These are phyloP conservation scores for Spea multiplicata DNA, from an alignment of 2,113 vertebrate genomes.

Conservation along the genomic window DNA sequence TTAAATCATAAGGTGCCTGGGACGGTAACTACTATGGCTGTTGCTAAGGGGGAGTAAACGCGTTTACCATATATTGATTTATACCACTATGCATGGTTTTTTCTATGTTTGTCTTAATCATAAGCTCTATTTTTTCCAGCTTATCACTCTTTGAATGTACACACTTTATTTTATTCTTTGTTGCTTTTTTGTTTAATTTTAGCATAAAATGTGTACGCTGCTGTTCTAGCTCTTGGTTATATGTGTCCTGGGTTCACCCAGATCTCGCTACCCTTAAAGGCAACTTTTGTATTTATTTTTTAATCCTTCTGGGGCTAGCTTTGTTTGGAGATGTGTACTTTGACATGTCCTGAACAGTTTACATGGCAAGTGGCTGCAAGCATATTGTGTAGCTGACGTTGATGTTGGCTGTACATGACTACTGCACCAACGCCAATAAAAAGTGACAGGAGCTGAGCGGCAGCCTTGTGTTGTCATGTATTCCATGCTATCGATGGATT, in stretches of 20 bases:
- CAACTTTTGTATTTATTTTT: slow-evolving; percentile 20
- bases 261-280: slow-evolving; percentile 8
- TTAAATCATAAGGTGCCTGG: no score
- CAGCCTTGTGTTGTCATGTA: slow-evolving; percentile 62
- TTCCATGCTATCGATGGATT: slow-evolving; percentile 61
- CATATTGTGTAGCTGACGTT: slow-evolving; percentile 51
- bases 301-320: background rate
- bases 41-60: no score
- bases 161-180: no score
- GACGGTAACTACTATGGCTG: no score
- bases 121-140: no score
- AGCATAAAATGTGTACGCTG: no score
- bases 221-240: background rate
- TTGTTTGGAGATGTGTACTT: slow-evolving; percentile 31
- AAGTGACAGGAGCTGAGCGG: slow-evolving; percentile 62
- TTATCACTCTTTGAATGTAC: no score
- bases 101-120: no score
- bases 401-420: slow-evolving; percentile 55
- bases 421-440: slow-evolving; percentile 55
- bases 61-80: no score
- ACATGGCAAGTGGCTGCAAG: slow-evolving; percentile 49
- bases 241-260: slow-evolving; percentile 32
- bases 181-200: background rate
- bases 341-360: slow-evolving; percentile 38
- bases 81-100: no score